phyloP scores from a whole-genome alignment of 2,888 invertebrate species.

The Amblyjoppa fuscipennis region DNA sequence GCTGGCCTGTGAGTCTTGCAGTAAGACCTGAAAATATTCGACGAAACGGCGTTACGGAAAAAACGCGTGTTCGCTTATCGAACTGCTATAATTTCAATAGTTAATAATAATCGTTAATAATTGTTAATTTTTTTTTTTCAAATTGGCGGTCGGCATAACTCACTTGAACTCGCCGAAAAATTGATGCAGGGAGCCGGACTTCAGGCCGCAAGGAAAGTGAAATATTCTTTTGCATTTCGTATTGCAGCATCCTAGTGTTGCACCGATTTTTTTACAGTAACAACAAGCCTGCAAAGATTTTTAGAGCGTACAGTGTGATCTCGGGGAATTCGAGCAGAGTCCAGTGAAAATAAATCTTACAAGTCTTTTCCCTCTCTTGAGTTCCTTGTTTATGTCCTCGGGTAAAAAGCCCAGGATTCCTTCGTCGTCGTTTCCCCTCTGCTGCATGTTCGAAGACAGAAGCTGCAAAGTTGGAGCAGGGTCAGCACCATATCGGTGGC shows the following conservation, averaged over 20 bases:
- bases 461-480: slow-evolving; percentile 86
- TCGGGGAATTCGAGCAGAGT: not conserved
- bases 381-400: slow-evolving; percentile 89
- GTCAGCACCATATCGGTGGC: too few relatives aligned
- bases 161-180: slow-evolving; percentile 88
- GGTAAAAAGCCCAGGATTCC: slow-evolving; percentile 91
- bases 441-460: slow-evolving; percentile 89
- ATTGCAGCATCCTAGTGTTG: slow-evolving; percentile 91
- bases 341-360: slow-evolving; percentile 85
- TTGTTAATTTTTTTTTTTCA: not conserved
- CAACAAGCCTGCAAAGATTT: slow-evolving; percentile 88
- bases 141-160: slow-evolving; percentile 40
- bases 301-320: not conserved
- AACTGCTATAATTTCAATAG: not conserved
- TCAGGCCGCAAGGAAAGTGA: slow-evolving; percentile 91
- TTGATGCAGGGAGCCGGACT: slow-evolving; percentile 88
- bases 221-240: slow-evolving; percentile 89
- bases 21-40: slow-evolving; percentile 86
- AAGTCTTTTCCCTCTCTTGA: slow-evolving; percentile 88
- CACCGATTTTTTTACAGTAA: slow-evolving; percentile 89
- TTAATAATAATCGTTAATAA: not conserved
- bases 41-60: not conserved
- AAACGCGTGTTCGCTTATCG: not conserved
- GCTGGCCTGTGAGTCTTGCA: slow-evolving; percentile 88
- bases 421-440: slow-evolving; percentile 89